Conservation (phyloP, 2,113 vertebrate genomes). For the Eptesicus fuscus region DNA sequence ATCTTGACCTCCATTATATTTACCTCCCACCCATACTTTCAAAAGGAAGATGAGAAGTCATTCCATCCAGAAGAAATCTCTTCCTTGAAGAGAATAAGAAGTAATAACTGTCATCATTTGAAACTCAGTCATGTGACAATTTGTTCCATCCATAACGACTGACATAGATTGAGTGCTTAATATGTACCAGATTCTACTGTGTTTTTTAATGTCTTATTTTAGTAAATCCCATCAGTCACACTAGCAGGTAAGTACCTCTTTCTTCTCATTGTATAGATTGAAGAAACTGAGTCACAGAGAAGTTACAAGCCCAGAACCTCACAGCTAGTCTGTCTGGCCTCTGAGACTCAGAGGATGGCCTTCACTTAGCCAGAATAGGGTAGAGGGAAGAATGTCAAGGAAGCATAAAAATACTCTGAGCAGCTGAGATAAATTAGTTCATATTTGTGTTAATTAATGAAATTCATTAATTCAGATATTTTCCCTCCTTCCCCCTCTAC, state of each 20-base stretch:
- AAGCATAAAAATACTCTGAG: neutral
- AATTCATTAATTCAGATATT: neutral
- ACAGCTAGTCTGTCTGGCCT: neutral
- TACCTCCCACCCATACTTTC: neutral
- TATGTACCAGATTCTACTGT: neutral
- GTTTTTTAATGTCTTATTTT: neutral
- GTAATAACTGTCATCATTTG: neutral
- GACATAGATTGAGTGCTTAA: neutral
- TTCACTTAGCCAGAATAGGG: neutral
- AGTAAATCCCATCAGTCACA: neutral
- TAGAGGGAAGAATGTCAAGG: neutral
- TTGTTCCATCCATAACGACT: neutral
- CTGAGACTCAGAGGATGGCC: neutral
- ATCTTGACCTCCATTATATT: neutral
- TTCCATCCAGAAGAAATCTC: neutral
- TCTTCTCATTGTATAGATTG: neutral
- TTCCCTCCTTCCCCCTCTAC: neutral
- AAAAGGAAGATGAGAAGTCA: neutral
- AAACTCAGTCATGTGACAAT: neutral
- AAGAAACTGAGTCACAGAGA: neutral
- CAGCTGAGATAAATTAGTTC: neutral
- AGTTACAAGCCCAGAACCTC: neutral
- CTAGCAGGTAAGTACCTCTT: neutral
- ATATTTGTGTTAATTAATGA: neutral
- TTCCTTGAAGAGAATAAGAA: neutral